Conservation (phyloP, 2,888 invertebrate species). For the Oxystoma pomonae region DNA sequence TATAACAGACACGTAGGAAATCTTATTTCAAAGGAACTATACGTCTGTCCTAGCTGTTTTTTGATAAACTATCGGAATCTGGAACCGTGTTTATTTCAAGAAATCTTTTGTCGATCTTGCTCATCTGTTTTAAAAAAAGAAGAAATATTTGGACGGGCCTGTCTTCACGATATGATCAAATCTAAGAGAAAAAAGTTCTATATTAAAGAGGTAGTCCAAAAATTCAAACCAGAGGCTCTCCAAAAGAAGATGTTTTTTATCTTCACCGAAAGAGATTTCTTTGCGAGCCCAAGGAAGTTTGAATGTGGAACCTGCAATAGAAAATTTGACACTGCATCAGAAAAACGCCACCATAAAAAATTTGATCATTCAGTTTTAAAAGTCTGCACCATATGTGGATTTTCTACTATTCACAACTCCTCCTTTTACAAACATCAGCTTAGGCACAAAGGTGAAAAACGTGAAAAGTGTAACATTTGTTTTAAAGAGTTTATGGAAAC, state of each 20-base stretch:
- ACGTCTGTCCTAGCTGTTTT: background rate
- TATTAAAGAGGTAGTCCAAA: background rate
- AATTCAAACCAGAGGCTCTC: background rate
- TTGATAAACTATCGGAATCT: background rate
- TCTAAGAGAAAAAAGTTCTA: background rate
- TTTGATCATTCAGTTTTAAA: background rate
- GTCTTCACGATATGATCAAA: background rate
- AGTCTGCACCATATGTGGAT: background rate
- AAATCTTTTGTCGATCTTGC: background rate
- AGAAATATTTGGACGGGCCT: background rate
- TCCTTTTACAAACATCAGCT: constrained; percentile 27
- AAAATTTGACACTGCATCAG: background rate
- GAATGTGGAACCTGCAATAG: background rate
- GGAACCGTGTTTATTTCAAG: background rate
- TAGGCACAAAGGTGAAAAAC: constrained; percentile 43
- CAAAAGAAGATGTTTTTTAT: background rate
- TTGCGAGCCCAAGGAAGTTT: background rate
- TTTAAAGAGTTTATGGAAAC: background rate
- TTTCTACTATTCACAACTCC: background rate
- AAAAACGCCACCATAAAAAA: background rate
- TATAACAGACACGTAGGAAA: background rate
- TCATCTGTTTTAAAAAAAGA: background rate
- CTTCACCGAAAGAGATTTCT: background rate
- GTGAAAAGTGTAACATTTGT: constrained; percentile 22
- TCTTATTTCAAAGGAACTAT: background rate